Evolutionary conservation across 2,888 invertebrate species (phyloP).

Genomic region (Plagiodera versicolora): DNA sequence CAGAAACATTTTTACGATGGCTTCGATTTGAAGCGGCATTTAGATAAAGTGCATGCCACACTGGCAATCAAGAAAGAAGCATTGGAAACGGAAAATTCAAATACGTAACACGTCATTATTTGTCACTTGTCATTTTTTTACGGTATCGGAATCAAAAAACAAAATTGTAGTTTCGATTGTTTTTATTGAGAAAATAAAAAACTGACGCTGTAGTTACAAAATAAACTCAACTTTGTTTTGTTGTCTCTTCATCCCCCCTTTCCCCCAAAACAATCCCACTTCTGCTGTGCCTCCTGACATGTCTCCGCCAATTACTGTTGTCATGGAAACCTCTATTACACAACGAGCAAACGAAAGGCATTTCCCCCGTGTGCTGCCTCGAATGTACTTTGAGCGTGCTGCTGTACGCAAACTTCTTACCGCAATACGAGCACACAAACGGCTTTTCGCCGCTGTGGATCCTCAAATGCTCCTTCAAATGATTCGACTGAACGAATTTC

Average conservation of each 20-base stretch:
- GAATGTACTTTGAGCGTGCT: constrained; percentile 54
- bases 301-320: constrained; percentile 35
- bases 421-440: constrained; percentile 34
- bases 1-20: constrained; percentile 25
- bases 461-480: constrained; percentile 44
- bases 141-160: no score
- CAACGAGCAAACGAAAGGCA: constrained; percentile 53
- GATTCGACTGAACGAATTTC: constrained; percentile 44
- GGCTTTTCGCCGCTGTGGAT: constrained; percentile 47
- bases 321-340: constrained; percentile 50
- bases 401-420: constrained; percentile 51
- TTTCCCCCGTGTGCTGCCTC: constrained; percentile 53
- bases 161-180: no score
- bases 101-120: no score
- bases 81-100: background rate
- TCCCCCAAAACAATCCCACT: background rate
- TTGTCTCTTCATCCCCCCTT: background rate
- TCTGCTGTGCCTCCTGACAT: constrained; percentile 24
- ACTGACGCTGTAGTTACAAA: no score
- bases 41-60: constrained; percentile 27
- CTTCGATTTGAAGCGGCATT: constrained; percentile 24
- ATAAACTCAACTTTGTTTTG: background rate
- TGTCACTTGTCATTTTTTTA: no score
- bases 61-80: constrained; percentile 1
- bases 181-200: no score